Evolutionary conservation across 2,888 invertebrate species (phyloP).

Genomic region (Disparrhopalites patrizii): DNA sequence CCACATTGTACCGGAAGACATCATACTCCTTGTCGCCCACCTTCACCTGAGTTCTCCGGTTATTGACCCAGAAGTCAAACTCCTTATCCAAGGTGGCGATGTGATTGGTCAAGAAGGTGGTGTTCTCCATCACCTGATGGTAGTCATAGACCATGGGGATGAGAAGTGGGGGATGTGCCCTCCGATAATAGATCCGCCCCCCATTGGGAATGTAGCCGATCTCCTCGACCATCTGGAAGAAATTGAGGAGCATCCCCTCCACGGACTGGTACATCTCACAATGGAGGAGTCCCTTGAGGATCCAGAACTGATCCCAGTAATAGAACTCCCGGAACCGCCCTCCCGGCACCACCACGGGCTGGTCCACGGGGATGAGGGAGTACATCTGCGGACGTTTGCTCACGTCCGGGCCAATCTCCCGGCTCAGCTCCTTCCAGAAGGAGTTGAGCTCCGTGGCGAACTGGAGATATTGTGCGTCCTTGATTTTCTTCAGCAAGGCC

Average conservation of each 20-base stretch:
- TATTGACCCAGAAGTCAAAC: conserved; percentile 74
- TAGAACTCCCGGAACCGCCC: conserved; percentile 62
- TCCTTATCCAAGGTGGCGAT: conserved; percentile 53
- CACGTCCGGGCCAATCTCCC: conserved; percentile 70
- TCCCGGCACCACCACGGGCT: conserved; percentile 66
- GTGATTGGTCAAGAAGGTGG: conserved; percentile 55
- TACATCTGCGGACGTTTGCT: conserved; percentile 60
- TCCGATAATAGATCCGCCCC: conserved; percentile 73
- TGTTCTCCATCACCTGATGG: conserved; percentile 66
- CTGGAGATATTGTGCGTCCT: conserved; percentile 63
- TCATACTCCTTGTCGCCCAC: conserved; percentile 54
- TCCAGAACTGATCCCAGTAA: conserved; percentile 97
- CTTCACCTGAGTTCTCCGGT: conserved; percentile 52
- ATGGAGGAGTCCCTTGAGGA: conserved; percentile 76
- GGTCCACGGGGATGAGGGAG: conserved; percentile 56
- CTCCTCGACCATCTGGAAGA: conserved; percentile 70
- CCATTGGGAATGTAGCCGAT: conserved; percentile 87
- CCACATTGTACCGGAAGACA: conserved; percentile 69
- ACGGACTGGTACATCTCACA: conserved; percentile 79
- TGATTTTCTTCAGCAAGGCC: conserved; percentile 65
- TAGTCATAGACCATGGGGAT: conserved; percentile 71
- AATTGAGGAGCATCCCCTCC: conserved; percentile 77
- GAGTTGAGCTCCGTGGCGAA: conserved; percentile 64
- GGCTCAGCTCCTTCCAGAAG: conserved; percentile 53
- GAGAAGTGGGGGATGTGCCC: conserved; percentile 56